Evolutionary conservation across 2,797 vertebrate genomes (phyloP).

Genomic region (Arctocebus calabarensis): DNA sequence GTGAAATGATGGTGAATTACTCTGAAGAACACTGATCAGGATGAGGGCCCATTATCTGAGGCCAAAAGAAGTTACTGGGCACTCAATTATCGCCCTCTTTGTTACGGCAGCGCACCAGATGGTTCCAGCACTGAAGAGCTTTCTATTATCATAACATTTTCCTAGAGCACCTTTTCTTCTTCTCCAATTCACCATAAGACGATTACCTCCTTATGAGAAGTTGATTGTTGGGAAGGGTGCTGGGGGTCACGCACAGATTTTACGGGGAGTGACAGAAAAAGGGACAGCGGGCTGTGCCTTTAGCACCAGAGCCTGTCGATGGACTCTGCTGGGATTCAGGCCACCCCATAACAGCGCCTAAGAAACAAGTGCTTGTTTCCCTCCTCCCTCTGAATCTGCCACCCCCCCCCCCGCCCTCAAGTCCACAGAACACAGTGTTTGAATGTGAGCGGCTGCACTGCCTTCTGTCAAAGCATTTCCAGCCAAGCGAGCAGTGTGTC

Average conservation of each 20-base stretch:
- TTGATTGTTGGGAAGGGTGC: constrained; percentile 89
- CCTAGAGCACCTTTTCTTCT: constrained; percentile 91
- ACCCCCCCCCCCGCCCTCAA: constrained; percentile 79
- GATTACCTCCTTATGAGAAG: constrained; percentile 93
- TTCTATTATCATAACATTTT: constrained; percentile 90
- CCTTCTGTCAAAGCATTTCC: constrained; percentile 90
- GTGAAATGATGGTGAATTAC: constrained; percentile 90
- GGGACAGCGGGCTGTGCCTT: constrained; percentile 84
- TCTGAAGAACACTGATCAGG: constrained; percentile 93
- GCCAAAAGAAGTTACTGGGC: constrained; percentile 92
- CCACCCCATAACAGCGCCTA: constrained; percentile 80
- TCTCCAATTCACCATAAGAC: constrained; percentile 91
- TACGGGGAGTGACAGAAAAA: constrained; percentile 87
- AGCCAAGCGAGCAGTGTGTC: constrained; percentile 90
- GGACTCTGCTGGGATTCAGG: constrained; percentile 83
- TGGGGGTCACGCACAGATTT: constrained; percentile 89
- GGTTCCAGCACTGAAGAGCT: constrained; percentile 93
- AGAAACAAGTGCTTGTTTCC: constrained; percentile 23
- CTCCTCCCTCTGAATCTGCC: constrained; percentile 56
- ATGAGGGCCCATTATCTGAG: constrained; percentile 89
- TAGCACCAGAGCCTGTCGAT: constrained; percentile 85
- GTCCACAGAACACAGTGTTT: constrained; percentile 85
- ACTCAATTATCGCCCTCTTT: constrained; percentile 93
- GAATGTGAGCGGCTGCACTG: constrained; percentile 87
- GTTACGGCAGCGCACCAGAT: constrained; percentile 92